A percentile compares a stretch with the other conserved stretches of the same genome.
Conservation (phyloP, 2,888 invertebrate species). For the Patella ulyssiponensis region DNA sequence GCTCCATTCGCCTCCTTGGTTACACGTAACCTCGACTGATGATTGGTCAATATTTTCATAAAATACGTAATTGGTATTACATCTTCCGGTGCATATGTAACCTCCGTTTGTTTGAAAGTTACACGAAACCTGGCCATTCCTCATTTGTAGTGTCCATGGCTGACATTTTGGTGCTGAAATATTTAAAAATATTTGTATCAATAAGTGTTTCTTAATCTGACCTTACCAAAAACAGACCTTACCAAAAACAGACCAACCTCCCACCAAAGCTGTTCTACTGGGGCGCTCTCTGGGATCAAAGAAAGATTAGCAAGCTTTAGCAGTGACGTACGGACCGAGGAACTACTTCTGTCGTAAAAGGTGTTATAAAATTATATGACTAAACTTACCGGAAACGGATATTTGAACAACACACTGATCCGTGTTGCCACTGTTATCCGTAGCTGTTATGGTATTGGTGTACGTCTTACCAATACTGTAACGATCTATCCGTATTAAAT, state of each 20-base stretch:
- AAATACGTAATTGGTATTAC: conserved; percentile 44
- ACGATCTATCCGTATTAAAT: conserved; percentile 16
- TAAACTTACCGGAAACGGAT: conserved; percentile 46
- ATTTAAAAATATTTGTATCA: not conserved
- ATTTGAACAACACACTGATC: conserved; percentile 49
- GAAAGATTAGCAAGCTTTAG: too few relatives aligned
- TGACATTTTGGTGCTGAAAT: conserved; percentile 45
- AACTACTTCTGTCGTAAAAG: too few relatives aligned
- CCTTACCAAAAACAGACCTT: too few relatives aligned
- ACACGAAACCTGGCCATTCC: conserved; percentile 40
- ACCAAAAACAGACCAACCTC: too few relatives aligned
- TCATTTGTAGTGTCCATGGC: conserved; percentile 36
- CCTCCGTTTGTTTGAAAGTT: conserved; percentile 22
- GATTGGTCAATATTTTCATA: conserved; percentile 38
- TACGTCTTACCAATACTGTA: conserved; percentile 41
- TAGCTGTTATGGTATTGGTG: conserved; percentile 42
- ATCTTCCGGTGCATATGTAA: conserved; percentile 43
- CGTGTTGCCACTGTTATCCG: conserved; percentile 45
- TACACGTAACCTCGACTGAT: conserved; percentile 36
- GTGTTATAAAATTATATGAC: not conserved
- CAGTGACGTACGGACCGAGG: too few relatives aligned
- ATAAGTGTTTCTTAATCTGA: too few relatives aligned
- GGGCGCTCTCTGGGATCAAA: too few relatives aligned
- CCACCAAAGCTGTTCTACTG: too few relatives aligned
- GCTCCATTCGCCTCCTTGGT: conserved; percentile 37